phyloP scores from a whole-genome alignment of 1,140 invertebrate species.

The Dryas iulia region DNA sequence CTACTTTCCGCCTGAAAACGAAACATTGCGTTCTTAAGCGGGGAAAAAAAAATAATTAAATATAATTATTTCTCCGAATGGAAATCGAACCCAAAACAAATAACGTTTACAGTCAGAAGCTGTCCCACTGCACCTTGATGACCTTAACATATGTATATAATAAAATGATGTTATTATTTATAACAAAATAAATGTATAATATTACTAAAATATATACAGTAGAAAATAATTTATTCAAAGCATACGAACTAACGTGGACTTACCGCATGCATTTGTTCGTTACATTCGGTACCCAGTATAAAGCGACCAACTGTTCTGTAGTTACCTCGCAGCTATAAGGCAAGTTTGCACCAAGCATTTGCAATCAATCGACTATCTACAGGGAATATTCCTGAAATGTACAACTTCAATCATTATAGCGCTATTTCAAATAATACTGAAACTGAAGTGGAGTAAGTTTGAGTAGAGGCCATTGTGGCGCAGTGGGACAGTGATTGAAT shows the following conservation, averaged over 20 bases:
- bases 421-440: not conserved
- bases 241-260: not conserved
- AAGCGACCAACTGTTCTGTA: not conserved
- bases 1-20: too few relatives aligned
- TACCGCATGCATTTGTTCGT: not conserved
- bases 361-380: slow-evolving; percentile 1
- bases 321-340: not conserved
- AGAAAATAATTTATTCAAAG: not conserved
- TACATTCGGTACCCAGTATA: not conserved
- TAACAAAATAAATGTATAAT: not conserved
- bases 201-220: not conserved
- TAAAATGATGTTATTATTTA: too few relatives aligned
- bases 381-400: not conserved
- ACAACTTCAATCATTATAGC: slow-evolving; percentile 4
- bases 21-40: too few relatives aligned
- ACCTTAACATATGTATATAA: too few relatives aligned
- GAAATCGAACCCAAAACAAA: too few relatives aligned
- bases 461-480: too few relatives aligned
- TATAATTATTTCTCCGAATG: too few relatives aligned
- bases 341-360: not conserved
- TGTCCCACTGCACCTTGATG: too few relatives aligned
- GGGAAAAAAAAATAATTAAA: too few relatives aligned
- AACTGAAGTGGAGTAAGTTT: too few relatives aligned
- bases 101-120: too few relatives aligned
- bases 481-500: too few relatives aligned